Base-by-base conservation (phyloP, 1,140 invertebrate genomes). In the Caerostris darwini region DNA sequence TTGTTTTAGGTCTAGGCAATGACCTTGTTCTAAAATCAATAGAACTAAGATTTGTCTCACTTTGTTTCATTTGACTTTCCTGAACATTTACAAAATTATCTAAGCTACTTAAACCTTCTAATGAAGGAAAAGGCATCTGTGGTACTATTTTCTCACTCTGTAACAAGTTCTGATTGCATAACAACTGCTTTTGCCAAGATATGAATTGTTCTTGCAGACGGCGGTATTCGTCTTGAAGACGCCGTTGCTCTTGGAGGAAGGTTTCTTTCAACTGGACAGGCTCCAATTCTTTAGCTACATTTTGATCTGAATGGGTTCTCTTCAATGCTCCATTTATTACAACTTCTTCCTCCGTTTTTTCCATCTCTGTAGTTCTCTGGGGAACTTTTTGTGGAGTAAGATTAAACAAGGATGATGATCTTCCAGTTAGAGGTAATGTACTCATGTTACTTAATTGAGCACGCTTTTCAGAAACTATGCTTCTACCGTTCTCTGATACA, bases 141-240 rank as follows among this genome's bases (percentile, higher is more conserved):
- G 94, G 91, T 34, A 95, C 61, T 59, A 95, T 95, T 54, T 94
- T 67, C 83, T 94, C 91, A 86, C 71, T 95, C 83, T 94, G 94
- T 88, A 95, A 86, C 77, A 95, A 77, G 19, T 19, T 90, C 92
- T 95, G 95, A 90, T 95, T 95, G 57, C 54, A 64, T 58, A 95
- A 19, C 56, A 95, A 83, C 83, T 95, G 95, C 64, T 95, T 94
- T 89, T 95, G 95, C 95, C 95, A 95, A 86, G 94, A 91, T 17
- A 95, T 67, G 77, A 95, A 95, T 91, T 95, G 95, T 19, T 94
- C 90, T 86, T 95, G 95, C 17, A 95, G 87, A 5, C 95, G 87
- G 19, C 91, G 87, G 90, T 95, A 95, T 86, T 95, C 95, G 61
- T 95, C 94, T 87, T 95, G 94, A 19, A 94, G 69, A n/a, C 92